Evolutionary conservation across 2,797 vertebrate species (phyloP), one percentile per base, ranked within the genome.

Genomic region (Chelon labrosus): DNA sequence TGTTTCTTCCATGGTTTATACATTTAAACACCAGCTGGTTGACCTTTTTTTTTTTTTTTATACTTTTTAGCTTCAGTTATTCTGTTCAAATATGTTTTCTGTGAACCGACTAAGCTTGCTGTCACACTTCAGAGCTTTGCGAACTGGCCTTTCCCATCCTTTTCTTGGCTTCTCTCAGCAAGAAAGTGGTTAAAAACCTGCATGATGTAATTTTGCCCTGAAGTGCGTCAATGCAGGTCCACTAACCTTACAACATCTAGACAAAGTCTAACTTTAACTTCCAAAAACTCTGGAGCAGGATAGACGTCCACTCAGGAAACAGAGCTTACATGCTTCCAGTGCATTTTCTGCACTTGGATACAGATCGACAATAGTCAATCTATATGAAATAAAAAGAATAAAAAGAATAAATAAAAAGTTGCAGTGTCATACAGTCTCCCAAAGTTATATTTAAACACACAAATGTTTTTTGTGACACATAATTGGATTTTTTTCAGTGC

Each of bases 171-270:
- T 70, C 52, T 73, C 63, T 50, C 51, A 46, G 69, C 57, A 73
- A 59, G 64, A 60, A 58, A 2, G 16, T 46, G 27, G 44, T 50
- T 20, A 72, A 76, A 73, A 59, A 46, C 20, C 59, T 55, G 67
- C 73, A 83, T 83, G 70, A 79, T 89, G 81, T 75, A 55, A 83
- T 63, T 72, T 69, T 11, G 10, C 59, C 75, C 56, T 11, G 6
- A 72, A 70, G 77, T 55, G 31, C 20, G 79, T 68, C 81, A 75
- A 65, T 52, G 52, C 51, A 62, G 46, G 31, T 81, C 39, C 44
- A n/a, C 42, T 49, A 70, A 60, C 44, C 55, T 71, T 44, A 62
- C 63, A 83, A 75, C 57, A 65, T 64, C 65, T 70, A 73, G 66
- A 74, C 47, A 65, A 77, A 74, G 73, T 85, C 75, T 47, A 37